Conservation (phyloP, 2,797 vertebrate genomes). For the Xiphophorus birchmanni region DNA sequence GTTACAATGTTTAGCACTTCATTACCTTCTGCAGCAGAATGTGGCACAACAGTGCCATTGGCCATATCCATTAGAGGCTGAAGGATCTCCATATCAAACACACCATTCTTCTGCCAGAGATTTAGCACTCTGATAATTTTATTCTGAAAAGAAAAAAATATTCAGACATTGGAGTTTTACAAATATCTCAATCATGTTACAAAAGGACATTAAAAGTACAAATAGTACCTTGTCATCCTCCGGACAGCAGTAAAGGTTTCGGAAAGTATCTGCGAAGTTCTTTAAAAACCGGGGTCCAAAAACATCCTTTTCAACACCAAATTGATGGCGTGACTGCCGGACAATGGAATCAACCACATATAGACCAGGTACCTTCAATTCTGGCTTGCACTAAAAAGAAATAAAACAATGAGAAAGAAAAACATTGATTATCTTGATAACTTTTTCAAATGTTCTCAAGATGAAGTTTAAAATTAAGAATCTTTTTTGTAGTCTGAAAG, state of each 20-base stretch:
- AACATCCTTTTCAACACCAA: slow-evolving; percentile 96
- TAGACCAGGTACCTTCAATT: slow-evolving; percentile 95
- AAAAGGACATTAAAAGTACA: neutral
- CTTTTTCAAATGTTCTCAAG: neutral
- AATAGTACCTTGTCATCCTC: slow-evolving; percentile 92
- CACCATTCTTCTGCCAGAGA: slow-evolving; percentile 98
- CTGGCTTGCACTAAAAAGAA: slow-evolving; percentile 89
- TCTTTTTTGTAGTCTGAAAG: too few species aligned
- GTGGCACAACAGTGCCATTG: slow-evolving; percentile 73
- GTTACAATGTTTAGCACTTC: slow-evolving; percentile 2
- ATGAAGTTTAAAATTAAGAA: neutral
- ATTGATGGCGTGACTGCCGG: slow-evolving; percentile 98
- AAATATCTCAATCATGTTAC: neutral
- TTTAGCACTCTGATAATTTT: slow-evolving; percentile 96
- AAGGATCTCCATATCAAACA: slow-evolving; percentile 96
- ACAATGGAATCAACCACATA: slow-evolving; percentile 99
- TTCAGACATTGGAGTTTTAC: neutral
- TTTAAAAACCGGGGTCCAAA: slow-evolving; percentile 97
- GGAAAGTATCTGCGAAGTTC: slow-evolving; percentile 95
- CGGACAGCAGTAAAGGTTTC: slow-evolving; percentile 93
- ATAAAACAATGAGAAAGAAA: neutral
- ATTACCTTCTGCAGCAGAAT: slow-evolving; percentile 67
- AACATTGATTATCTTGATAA: too few species aligned
- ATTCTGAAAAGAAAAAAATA: slow-evolving; percentile 72
- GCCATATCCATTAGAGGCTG: slow-evolving; percentile 96